Evolutionary conservation across 2,888 invertebrate genomes (phyloP), one percentile per base, ranked within the genome.

Genomic region (Aplocera efformata): DNA sequence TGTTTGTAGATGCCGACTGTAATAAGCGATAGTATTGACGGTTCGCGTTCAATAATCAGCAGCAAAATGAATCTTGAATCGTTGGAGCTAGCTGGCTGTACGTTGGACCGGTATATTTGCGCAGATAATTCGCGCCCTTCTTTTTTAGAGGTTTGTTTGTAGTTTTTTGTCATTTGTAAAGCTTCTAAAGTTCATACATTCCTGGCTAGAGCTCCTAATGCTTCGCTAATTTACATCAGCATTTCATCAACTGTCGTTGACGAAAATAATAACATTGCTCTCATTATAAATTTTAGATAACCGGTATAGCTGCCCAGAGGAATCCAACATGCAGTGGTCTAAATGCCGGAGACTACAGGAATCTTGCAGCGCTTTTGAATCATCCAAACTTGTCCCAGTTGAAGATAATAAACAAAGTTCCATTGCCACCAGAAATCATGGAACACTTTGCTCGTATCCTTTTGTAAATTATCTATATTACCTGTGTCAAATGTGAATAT

Each of bases 371-470:
- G 17, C 80, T 94, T 32, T 90, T 93, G 10, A 84, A 92, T 52
- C 93, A 93, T 46, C 89, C 92, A 46, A 92, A 92, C 60, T 89
- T 96, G 56, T 93, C 92, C 46, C 95, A 97, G 73, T 89, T 97
- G 60, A 93, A 93, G 67, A 92, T 94, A 47, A 83, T 94, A 11
- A 94, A 93, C 69, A 96, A 94, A 88, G 93, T 96, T 47, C 96
- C 98, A 7, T 88, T 98, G 37, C 98, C 98, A 11, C 93, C 94
- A 6, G 98, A 98, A 89, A 94, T 98, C 45, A 92, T 97, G 85
- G 98, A 98, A 83, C 96, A 98, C 79, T 96, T 98, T 89, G 93
- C 94, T 58, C 96, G 97, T 98, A 95, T 93, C 93, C 93, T 93
- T 93, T 90, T 44, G 4, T 13, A 29, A 20, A 24, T 22, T 13